Percentiles rank a stretch among this genome's conserved stretches.
phyloP scores from a whole-genome alignment of 2,113 vertebrate genomes.

The Cyphomyrus discorhynchus region DNA sequence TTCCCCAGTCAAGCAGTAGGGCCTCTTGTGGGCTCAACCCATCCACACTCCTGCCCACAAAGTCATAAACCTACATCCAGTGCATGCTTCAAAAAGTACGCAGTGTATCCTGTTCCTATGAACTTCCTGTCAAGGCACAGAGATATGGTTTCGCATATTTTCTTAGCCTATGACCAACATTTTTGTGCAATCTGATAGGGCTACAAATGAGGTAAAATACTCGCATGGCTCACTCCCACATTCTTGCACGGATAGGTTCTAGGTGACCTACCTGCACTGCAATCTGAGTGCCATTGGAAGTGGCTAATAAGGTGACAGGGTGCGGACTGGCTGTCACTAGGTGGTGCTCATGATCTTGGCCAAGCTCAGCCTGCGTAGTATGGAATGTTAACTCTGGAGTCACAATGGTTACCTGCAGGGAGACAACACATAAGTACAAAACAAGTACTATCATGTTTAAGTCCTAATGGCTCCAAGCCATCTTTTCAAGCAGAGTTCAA shows the following conservation, averaged over 20 bases:
- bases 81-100: neutral
- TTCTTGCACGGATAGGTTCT: slow-evolving; percentile 7
- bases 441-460: neutral
- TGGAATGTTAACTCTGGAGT: slow-evolving; percentile 92
- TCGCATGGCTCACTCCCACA: neutral
- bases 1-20: neutral
- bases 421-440: slow-evolving; percentile 21
- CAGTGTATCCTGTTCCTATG: slow-evolving; percentile 4
- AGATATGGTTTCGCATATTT: neutral
- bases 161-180: neutral
- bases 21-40: neutral
- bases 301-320: slow-evolving; percentile 89
- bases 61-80: neutral
- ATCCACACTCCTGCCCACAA: neutral
- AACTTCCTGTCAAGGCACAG: neutral
- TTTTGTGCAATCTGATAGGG: neutral
- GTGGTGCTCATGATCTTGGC: slow-evolving; percentile 80
- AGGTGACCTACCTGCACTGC: slow-evolving; percentile 82
- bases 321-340: slow-evolving; percentile 71
- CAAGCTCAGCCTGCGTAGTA: slow-evolving; percentile 76
- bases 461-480: no score
- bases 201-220: neutral
- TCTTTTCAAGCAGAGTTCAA: neutral
- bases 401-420: slow-evolving; percentile 88
- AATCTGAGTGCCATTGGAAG: slow-evolving; percentile 96